Conservation (phyloP, 2,797 vertebrate species). For the Lepilemur septentrionalis region DNA sequence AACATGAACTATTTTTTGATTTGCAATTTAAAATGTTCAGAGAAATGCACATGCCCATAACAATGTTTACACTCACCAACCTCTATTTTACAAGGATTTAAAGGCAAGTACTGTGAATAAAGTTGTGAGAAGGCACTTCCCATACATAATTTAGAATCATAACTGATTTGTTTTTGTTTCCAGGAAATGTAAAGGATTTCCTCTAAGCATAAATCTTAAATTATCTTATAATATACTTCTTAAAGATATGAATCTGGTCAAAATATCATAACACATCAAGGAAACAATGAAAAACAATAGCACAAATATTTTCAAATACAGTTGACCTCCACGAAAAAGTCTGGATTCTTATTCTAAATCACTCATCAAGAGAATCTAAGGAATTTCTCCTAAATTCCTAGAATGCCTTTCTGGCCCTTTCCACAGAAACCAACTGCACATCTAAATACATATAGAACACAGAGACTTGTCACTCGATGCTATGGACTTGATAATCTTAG, state of each 20-base stretch:
- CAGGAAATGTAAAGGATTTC: constrained; percentile 72
- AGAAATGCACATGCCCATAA: neutral
- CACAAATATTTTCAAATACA: constrained; percentile 59
- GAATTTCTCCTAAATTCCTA: constrained; percentile 69
- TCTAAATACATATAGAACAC: neutral
- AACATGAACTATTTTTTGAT: neutral
- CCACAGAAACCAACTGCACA: neutral
- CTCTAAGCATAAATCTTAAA: constrained; percentile 67
- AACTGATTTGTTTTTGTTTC: constrained; percentile 65
- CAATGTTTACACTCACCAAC: neutral
- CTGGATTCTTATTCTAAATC: constrained; percentile 64
- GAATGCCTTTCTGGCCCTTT: constrained; percentile 46
- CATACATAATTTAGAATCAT: neutral
- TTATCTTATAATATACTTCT: constrained; percentile 54
- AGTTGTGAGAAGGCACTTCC: neutral
- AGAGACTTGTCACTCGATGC: neutral
- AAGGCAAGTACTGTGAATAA: neutral
- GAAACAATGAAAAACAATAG: constrained; percentile 69
- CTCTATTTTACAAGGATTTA: neutral
- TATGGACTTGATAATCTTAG: neutral
- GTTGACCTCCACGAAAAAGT: constrained; percentile 23
- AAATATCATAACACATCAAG: constrained; percentile 59
- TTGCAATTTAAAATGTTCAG: constrained; percentile 25
- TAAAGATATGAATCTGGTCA: constrained; percentile 55
- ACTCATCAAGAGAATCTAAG: constrained; percentile 65